Evolutionary conservation across 2,888 invertebrate species (phyloP).

Genomic region (Eutolmus rufibarbis): DNA sequence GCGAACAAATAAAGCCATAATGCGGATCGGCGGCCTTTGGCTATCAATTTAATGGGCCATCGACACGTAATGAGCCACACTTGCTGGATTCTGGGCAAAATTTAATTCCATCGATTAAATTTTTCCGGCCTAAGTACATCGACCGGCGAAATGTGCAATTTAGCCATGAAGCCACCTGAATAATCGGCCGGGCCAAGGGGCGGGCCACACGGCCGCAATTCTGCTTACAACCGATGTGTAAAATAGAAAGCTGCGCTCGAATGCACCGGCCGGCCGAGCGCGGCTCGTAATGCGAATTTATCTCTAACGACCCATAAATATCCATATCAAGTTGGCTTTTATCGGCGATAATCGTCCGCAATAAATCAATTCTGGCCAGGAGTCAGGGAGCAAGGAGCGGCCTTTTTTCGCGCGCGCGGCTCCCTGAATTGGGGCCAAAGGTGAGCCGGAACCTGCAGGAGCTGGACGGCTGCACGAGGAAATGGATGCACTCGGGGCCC

Average conservation of each 20-base stretch:
- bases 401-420: neutral
- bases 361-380: constrained; percentile 15
- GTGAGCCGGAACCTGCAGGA: neutral
- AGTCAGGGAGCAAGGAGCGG: constrained; percentile 2
- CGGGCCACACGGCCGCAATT: neutral
- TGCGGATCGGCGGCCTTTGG: neutral
- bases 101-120: constrained; percentile 17
- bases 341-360: constrained; percentile 18
- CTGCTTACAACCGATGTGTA: constrained; percentile 9
- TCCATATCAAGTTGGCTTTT: constrained; percentile 15
- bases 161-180: neutral
- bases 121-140: neutral
- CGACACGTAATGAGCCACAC: constrained; percentile 14
- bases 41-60: constrained; percentile 18
- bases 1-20: constrained; percentile 2
- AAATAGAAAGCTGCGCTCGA: neutral
- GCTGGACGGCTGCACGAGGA: neutral
- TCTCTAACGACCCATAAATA: constrained; percentile 27
- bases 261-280: neutral
- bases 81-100: neutral
- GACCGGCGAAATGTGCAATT: neutral
- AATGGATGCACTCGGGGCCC: neutral
- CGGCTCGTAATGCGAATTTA: neutral
- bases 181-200: neutral
- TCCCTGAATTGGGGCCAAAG: constrained; percentile 11